Percentiles rank a stretch among this genome's conserved stretches.
Evolutionary conservation across 2,888 invertebrate genomes (phyloP).

Genomic region (Yponomeuta plumbellus): DNA sequence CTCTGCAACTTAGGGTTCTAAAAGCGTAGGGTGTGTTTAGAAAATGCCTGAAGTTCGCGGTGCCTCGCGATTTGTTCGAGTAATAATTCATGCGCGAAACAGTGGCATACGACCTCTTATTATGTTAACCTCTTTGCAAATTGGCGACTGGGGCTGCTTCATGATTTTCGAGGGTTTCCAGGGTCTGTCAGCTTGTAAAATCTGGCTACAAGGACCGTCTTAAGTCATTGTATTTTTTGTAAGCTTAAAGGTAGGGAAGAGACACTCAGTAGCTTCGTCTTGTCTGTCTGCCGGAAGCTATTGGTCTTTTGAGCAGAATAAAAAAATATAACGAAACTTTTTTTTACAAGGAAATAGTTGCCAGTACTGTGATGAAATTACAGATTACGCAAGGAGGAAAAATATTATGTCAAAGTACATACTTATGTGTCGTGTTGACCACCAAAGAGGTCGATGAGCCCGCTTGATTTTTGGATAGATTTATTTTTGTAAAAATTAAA

Average conservation of each 20-base stretch:
- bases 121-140: conserved; percentile 54
- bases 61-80: conserved; percentile 58
- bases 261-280: background rate
- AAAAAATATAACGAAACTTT: too few species aligned
- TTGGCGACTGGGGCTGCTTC: conserved; percentile 4
- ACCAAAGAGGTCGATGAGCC: too few species aligned
- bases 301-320: too few species aligned
- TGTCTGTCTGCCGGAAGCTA: too few species aligned
- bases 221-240: background rate
- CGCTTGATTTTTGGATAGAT: too few species aligned
- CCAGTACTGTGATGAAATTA: too few species aligned
- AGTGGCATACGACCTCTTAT: conserved; percentile 52
- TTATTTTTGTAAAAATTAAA: too few species aligned
- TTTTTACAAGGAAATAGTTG: too few species aligned
- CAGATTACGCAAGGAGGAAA: too few species aligned
- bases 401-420: too few species aligned
- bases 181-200: background rate
- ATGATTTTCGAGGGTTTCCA: background rate
- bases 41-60: conserved; percentile 15
- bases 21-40: background rate
- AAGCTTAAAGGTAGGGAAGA: background rate
- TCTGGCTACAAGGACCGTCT: background rate
- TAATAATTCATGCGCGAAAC: conserved; percentile 63
- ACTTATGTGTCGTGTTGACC: too few species aligned
- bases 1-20: background rate